A percentile compares a stretch with the other conserved stretches of the same genome.
Conservation (phyloP, 1,140 invertebrate species). For the Caenorhabditis inopinata region DNA sequence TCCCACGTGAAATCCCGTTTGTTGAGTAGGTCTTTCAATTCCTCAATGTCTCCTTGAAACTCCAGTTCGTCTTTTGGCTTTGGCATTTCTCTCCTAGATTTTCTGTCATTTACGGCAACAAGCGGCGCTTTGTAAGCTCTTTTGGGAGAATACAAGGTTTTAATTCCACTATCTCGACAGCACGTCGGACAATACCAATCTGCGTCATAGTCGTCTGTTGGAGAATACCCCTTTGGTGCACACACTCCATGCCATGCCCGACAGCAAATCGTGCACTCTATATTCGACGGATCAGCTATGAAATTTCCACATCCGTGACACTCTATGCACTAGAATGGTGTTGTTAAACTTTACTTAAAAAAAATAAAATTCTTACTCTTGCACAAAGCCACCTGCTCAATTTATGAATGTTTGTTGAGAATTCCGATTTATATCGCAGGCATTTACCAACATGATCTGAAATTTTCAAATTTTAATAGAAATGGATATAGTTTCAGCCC, state of each 20-base stretch:
- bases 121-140: neutral
- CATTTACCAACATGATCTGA: slow-evolving; percentile 14
- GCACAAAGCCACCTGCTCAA: neutral
- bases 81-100: neutral
- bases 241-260: slow-evolving; percentile 27
- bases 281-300: slow-evolving; percentile 11
- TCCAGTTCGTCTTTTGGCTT: neutral
- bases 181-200: neutral
- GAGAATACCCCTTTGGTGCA: slow-evolving; percentile 3
- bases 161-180: neutral
- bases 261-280: slow-evolving; percentile 5
- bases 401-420: neutral
- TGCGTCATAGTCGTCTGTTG: neutral
- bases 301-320: neutral
- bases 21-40: neutral
- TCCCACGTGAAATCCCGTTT: neutral
- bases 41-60: neutral
- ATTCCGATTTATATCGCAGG: neutral
- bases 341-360: neutral
- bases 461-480: neutral
- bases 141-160: neutral
- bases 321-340: slow-evolving; percentile 22
- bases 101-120: neutral
- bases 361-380: neutral
- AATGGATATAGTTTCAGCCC: too few species aligned